phyloP scores from a whole-genome alignment of 2,888 invertebrate genomes.

The Apodemia hepburni region DNA sequence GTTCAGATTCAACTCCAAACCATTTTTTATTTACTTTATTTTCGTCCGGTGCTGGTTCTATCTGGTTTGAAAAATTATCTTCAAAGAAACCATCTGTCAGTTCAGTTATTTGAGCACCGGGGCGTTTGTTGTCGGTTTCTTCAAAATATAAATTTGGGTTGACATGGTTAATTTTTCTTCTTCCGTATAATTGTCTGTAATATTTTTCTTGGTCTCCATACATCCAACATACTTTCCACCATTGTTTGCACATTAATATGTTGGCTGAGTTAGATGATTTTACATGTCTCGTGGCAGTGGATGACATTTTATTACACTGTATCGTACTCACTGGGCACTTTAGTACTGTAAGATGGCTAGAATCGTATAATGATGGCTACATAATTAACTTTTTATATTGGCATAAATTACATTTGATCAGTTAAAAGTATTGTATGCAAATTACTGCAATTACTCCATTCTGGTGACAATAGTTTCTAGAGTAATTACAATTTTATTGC shows the following conservation, averaged over 20 bases:
- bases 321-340: not conserved
- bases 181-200: conserved; percentile 90
- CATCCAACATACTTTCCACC: conserved; percentile 95
- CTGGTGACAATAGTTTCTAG: not conserved
- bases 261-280: conserved; percentile 82
- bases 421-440: conserved; percentile 9
- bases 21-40: conserved; percentile 35
- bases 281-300: conserved; percentile 73
- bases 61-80: conserved; percentile 49
- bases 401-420: not conserved
- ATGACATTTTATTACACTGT: conserved; percentile 54
- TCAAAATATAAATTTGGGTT: conserved; percentile 58
- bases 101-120: conserved; percentile 75
- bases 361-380: not conserved
- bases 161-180: conserved; percentile 66
- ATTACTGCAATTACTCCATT: not conserved
- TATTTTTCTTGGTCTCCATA: conserved; percentile 92
- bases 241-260: conserved; percentile 91
- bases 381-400: not conserved
- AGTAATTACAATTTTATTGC: not conserved
- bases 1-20: conserved; percentile 59
- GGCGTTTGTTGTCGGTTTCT: conserved; percentile 55
- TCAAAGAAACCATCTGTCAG: conserved; percentile 72
- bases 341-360: not conserved
- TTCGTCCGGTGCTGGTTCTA: conserved; percentile 68